Conservation (phyloP, 1,140 invertebrate species). For the Pachypsylla venusta region DNA sequence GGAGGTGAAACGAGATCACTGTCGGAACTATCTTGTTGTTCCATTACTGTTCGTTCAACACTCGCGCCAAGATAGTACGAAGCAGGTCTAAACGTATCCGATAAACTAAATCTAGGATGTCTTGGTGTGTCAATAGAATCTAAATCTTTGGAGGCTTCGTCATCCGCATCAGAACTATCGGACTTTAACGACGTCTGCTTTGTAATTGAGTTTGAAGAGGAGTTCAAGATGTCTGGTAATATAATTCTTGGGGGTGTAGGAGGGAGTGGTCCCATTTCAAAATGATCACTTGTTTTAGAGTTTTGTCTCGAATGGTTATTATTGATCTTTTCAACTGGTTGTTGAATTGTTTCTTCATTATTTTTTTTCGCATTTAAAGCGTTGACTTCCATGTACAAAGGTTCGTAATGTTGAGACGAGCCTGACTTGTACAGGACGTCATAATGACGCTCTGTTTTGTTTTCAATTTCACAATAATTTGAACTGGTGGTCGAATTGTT, state of each 20-base stretch:
- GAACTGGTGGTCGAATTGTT: conserved; percentile 20
- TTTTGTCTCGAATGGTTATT: not conserved
- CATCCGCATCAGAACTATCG: conserved; percentile 68
- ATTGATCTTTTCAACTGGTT: not conserved
- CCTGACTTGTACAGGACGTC: conserved; percentile 15
- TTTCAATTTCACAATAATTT: conserved; percentile 24
- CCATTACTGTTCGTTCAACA: conserved; percentile 26
- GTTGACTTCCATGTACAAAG: conserved; percentile 66
- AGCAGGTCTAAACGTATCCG: conserved; percentile 70
- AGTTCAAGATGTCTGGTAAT: conserved; percentile 49
- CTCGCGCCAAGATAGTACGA: conserved; percentile 62
- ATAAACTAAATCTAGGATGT: conserved; percentile 61
- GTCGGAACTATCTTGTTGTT: conserved; percentile 62
- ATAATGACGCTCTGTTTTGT: conserved; percentile 10
- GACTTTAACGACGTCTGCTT: conserved; percentile 33
- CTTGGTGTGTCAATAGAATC: conserved; percentile 47
- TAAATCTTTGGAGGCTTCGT: conserved; percentile 64
- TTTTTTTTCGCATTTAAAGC: conserved; percentile 23
- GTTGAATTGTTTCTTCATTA: conserved; percentile 5
- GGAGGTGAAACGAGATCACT: conserved; percentile 65
- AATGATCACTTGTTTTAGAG: conserved; percentile 4
- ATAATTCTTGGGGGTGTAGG: conserved; percentile 30
- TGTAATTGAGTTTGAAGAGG: conserved; percentile 24
- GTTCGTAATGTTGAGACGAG: conserved; percentile 36
- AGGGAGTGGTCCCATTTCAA: conserved; percentile 16